Evolutionary conservation across 2,113 vertebrate species (phyloP).

Genomic region (Rhinichthys klamathensis): DNA sequence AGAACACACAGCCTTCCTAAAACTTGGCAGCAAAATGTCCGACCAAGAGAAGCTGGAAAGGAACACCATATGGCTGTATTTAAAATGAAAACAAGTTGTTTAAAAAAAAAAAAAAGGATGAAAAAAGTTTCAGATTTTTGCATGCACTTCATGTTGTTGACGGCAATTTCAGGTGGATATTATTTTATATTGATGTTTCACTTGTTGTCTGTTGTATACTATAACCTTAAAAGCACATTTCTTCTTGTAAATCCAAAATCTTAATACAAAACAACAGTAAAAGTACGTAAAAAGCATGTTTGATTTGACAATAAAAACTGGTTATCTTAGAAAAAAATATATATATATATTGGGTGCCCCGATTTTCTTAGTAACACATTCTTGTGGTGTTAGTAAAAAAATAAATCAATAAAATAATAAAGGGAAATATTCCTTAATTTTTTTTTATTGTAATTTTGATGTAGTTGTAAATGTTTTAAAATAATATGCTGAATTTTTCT

Average conservation of each 20-base stretch:
- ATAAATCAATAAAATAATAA: background rate
- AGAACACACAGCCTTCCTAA: slow-evolving; percentile 79
- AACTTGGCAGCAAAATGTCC: slow-evolving; percentile 81
- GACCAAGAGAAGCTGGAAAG: slow-evolving; percentile 75
- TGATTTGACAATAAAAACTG: slow-evolving; percentile 53
- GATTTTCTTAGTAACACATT: background rate
- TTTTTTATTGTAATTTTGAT: background rate
- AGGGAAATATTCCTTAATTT: background rate
- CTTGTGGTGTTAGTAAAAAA: background rate
- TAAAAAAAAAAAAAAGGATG: background rate
- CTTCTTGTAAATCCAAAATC: slow-evolving; percentile 61
- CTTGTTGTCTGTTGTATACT: slow-evolving; percentile 74
- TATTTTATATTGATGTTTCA: slow-evolving; percentile 75
- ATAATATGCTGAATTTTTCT: background rate
- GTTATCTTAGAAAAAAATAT: slow-evolving; percentile 23
- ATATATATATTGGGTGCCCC: background rate
- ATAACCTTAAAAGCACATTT: slow-evolving; percentile 70
- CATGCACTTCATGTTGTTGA: slow-evolving; percentile 78
- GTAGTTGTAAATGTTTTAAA: slow-evolving; percentile 9
- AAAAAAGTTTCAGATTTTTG: slow-evolving; percentile 69
- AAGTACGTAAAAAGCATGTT: slow-evolving; percentile 46
- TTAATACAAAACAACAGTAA: slow-evolving; percentile 41
- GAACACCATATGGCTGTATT: slow-evolving; percentile 71
- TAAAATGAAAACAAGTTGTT: slow-evolving; percentile 60
- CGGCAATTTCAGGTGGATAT: slow-evolving; percentile 73